Evolutionary conservation across 2,113 vertebrate species (phyloP), one percentile per base, ranked within the genome.

Genomic region (Parus major): DNA sequence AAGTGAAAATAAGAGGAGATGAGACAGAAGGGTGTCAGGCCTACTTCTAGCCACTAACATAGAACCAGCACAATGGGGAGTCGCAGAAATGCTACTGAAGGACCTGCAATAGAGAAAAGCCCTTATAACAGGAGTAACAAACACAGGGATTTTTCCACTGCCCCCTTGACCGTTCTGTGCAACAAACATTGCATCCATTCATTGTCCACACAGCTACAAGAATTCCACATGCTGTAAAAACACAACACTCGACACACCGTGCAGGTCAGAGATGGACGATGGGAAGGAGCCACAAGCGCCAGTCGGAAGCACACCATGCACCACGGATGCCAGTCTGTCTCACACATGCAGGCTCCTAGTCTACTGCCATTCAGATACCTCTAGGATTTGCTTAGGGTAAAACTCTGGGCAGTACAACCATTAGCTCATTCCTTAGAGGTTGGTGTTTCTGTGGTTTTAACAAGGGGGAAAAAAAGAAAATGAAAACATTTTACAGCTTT

Each of bases 141-240:
- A 86, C 12, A 87, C 63, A 76, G 68, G 86, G 84, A 79, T 61
- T 90, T 76, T 88, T 91, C 69, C 86, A 85, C 80, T 87, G 91
- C 81, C 95, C 92, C 92, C 90, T 84, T 83, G 92, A 91, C 42
- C 71, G 6, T 92, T 73, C 77, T 87, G 87, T 57, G 76, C 92
- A 90, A 95, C 82, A 66, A 82, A 96, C 72, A 90, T 63, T 77
- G 96, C 90, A 70, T 83, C 80, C 60, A 81, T 93, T 82, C 92
- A 39, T 36, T 29, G 78, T 96, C 76, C 95, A 82, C 95, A 85
- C 95, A 82, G 83, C 86, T 80, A 94, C 81, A 50, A 89, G 76
- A 90, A 94, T 82, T 93, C 83, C 91, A 91, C 98, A 98, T 97
- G 97, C 97, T 93, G 79, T 90, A 96, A 92, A 66, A 96, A 96